These are phyloP conservation scores for Axea sp. DNA, from an alignment of 2,888 invertebrate species.

Conservation along the genomic window DNA sequence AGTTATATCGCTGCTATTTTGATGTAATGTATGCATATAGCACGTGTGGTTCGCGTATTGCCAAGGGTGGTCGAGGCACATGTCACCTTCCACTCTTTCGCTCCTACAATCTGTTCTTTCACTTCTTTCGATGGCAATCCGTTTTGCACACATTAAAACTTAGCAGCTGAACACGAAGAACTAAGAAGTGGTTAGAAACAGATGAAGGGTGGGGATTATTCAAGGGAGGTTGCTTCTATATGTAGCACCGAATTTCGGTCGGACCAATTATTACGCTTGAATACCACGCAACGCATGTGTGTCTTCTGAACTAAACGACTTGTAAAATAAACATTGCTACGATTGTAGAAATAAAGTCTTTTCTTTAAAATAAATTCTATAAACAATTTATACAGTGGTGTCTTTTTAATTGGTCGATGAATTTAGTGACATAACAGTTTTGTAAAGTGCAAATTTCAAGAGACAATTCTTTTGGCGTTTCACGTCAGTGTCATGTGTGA, in stretches of 20 bases:
- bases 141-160: constrained; percentile 56
- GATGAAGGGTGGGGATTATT: constrained; percentile 66
- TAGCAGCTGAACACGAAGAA: constrained; percentile 59
- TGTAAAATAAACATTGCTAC: constrained; percentile 9
- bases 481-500: constrained; percentile 38
- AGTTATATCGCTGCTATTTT: constrained; percentile 28
- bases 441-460: constrained; percentile 13
- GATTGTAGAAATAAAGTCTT: too few species aligned
- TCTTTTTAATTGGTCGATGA: too few species aligned
- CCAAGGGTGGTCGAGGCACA: constrained; percentile 57
- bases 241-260: constrained; percentile 77
- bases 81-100: constrained; percentile 46
- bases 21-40: constrained; percentile 32
- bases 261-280: constrained; percentile 77
- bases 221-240: constrained; percentile 77
- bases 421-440: constrained; percentile 22
- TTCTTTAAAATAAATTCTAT: too few species aligned
- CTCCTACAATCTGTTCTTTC: constrained; percentile 47
- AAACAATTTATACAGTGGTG: too few species aligned
- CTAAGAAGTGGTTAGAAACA: constrained; percentile 55
- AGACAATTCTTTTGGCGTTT: too few species aligned
- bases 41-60: constrained; percentile 43
- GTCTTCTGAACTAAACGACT: constrained; percentile 28
- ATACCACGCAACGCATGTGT: constrained; percentile 73
- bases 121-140: constrained; percentile 56